phyloP scores from a whole-genome alignment of 2,113 vertebrate genomes.

The Nerophis lumbriciformis region DNA sequence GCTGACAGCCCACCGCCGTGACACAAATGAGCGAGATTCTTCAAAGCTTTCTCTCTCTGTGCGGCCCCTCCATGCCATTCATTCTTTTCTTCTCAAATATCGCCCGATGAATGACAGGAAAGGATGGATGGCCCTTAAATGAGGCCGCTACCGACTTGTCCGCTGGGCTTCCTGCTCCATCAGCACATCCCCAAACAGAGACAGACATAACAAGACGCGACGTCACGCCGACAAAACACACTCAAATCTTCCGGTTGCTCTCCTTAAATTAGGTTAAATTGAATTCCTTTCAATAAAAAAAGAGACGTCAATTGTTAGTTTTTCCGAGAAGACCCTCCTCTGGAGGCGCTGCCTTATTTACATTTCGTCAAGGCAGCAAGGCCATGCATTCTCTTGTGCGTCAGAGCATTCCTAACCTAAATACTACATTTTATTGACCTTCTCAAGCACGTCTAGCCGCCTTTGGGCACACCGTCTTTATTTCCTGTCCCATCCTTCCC shows the following conservation, averaged over 20 bases:
- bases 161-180: conserved; percentile 28
- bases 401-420: conserved; percentile 48
- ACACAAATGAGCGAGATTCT: conserved; percentile 34
- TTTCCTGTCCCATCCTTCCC: conserved; percentile 59
- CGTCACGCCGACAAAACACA: conserved; percentile 9
- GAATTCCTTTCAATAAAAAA: neutral
- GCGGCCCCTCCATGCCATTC: conserved; percentile 23
- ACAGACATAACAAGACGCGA: conserved; percentile 44
- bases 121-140: conserved; percentile 9
- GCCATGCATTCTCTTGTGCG: too few species aligned
- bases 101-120: conserved; percentile 28
- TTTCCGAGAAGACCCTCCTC: conserved; percentile 9
- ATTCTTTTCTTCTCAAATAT: conserved; percentile 45
- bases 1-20: conserved; percentile 37
- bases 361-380: conserved; percentile 13
- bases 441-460: conserved; percentile 47
- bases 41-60: conserved; percentile 40
- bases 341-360: conserved; percentile 22
- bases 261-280: neutral
- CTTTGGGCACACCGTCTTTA: conserved; percentile 51
- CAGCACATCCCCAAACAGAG: conserved; percentile 45
- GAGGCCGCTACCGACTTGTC: conserved; percentile 17
- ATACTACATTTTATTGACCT: conserved; percentile 35
- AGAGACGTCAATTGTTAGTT: neutral
- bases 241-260: neutral